Evolutionary conservation across 2,113 vertebrate species (phyloP).

Genomic region (Poeciliopsis turrubarensis): DNA sequence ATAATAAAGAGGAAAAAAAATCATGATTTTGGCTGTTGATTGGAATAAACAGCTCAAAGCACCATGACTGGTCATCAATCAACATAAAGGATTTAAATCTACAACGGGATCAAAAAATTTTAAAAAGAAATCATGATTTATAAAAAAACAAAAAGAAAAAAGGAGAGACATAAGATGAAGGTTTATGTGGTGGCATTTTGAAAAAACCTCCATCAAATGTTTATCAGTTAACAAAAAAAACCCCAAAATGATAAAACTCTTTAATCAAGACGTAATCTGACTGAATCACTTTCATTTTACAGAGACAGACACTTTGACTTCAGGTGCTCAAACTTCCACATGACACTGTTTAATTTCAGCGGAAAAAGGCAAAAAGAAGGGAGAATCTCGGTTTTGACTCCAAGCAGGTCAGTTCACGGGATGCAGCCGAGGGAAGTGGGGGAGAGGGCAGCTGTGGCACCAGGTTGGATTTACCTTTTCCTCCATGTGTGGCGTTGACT

Average conservation of each 20-base stretch:
- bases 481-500: constrained; percentile 97
- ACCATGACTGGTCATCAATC: too few species aligned
- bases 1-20: neutral
- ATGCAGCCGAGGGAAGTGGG: constrained; percentile 5
- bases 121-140: too few species aligned
- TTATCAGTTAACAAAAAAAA: too few species aligned
- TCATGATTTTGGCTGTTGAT: neutral
- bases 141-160: too few species aligned
- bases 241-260: too few species aligned
- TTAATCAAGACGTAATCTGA: neutral
- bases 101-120: neutral
- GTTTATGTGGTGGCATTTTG: too few species aligned
- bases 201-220: too few species aligned
- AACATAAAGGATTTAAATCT: neutral
- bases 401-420: constrained; percentile 34
- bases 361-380: constrained; percentile 4
- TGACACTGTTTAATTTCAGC: neutral
- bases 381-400: neutral
- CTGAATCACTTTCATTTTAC: neutral
- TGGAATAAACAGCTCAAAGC: too few species aligned
- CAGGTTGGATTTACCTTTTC: constrained; percentile 91
- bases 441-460: constrained; percentile 8
- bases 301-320: neutral
- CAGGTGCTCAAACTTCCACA: neutral
- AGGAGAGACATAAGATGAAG: too few species aligned